These are phyloP conservation scores for Hydrophis major DNA, from an alignment of 2,797 vertebrate species.

Conservation along the genomic window DNA sequence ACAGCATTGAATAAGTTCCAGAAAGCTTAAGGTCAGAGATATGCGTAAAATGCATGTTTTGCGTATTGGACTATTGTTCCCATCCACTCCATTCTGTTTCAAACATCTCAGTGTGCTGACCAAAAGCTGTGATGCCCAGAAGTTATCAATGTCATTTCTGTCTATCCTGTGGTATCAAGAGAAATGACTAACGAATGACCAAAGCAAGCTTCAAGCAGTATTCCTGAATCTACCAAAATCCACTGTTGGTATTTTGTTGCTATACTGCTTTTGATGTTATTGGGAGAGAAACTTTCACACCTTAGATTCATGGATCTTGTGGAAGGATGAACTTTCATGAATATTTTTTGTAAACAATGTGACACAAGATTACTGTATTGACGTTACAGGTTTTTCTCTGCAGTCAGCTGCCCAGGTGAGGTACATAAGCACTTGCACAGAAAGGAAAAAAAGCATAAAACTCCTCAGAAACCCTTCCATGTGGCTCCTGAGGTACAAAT, in stretches of 20 bases:
- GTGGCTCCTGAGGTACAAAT: background rate
- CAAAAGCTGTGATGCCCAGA: background rate
- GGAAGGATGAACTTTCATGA: background rate
- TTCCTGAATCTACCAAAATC: background rate
- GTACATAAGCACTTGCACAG: background rate
- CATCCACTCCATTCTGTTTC: background rate
- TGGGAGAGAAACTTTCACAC: background rate
- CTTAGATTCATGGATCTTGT: background rate
- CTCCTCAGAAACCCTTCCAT: background rate
- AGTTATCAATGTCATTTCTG: background rate
- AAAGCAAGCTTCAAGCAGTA: background rate
- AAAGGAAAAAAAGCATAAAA: background rate
- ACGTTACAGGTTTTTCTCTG: background rate
- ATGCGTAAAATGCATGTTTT: background rate
- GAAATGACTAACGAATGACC: background rate
- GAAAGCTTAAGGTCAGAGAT: background rate
- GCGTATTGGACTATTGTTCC: background rate
- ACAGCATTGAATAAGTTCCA: background rate
- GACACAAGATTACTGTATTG: background rate
- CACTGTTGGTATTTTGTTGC: background rate
- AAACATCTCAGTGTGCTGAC: background rate
- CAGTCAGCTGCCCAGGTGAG: background rate
- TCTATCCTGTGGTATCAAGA: background rate
- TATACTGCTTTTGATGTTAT: background rate
- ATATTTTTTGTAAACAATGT: background rate